Evolutionary conservation across 2,113 vertebrate species (phyloP).

Genomic region (Semnornis frantzii): DNA sequence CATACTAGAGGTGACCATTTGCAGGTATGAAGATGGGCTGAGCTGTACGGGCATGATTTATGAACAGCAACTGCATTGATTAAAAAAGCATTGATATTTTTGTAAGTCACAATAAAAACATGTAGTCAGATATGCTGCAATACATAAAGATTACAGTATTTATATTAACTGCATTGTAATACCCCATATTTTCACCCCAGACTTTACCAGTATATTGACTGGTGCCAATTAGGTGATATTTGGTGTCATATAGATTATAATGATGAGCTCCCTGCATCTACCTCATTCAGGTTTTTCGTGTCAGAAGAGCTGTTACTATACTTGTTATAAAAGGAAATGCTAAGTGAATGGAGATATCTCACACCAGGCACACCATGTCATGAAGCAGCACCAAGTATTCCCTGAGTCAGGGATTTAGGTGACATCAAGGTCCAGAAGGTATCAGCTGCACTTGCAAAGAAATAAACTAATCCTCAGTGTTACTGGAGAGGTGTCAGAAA

Average conservation of each 20-base stretch:
- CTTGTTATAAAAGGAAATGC: neutral
- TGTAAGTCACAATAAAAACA: neutral
- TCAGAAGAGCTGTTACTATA: neutral
- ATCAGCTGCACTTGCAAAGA: neutral
- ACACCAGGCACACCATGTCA: neutral
- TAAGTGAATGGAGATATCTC: neutral
- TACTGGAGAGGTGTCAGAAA: neutral
- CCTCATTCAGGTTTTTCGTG: neutral
- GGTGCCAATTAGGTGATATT: neutral
- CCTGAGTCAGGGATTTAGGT: neutral
- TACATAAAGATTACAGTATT: neutral
- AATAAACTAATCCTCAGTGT: neutral
- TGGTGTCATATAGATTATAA: accelerated
- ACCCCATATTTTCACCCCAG: neutral
- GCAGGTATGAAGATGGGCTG: neutral
- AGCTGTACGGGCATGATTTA: neutral
- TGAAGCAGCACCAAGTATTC: neutral
- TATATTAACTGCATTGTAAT: neutral
- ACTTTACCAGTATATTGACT: neutral
- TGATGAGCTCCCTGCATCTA: neutral
- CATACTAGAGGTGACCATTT: neutral
- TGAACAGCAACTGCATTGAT: neutral
- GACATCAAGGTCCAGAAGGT: neutral
- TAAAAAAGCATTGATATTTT: neutral
- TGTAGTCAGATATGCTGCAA: neutral